Base-by-base conservation (phyloP, 2,888 invertebrate species). In the Pseudanteris insignis region DNA sequence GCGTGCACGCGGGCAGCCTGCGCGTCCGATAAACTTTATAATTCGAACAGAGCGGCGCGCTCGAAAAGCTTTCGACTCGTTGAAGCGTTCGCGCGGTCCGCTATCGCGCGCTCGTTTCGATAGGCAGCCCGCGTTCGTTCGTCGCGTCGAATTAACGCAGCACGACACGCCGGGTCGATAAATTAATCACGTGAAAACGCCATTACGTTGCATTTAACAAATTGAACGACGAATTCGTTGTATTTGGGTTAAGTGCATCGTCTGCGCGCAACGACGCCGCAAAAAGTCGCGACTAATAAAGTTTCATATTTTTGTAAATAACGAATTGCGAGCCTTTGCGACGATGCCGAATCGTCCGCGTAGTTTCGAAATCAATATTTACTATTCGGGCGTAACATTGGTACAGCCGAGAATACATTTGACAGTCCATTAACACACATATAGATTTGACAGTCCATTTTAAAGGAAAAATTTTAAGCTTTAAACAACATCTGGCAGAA, bases 351-450 rank as follows among this genome's bases (percentile, higher is more conserved):
- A 3, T 21, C 21, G 21, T 7, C 21, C 21, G 4, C 21, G 21
- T 21, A 5, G n/a, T 21, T 37, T 46, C 12, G n/a, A 25, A 53
- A 54, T 60, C 55, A 40, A 62, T 62, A 62, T 41, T 62, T 51
- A 50, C 57, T 47, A 57, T 61, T 55, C 46, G 55, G 7, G 7
- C n/a, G n/a, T n/a, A 55, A 59, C 41, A 46, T 40, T 12, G 24
- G 34, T 41, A 41, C 30, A 28, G 26, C 10, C 26, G 33, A 21
- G 26, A 29, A 34, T 13, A 46, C 9, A 36, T 38, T 44, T 38
- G 53, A 53, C 53, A 44, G 38, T 44, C 37, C 30, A 53, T 53
- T 53, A 53, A 44, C 44, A 37, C n/a, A n/a, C n/a, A n/a, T n/a
- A n/a, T n/a, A n/a, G n/a, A n/a, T n/a, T n/a, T n/a, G n/a, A n/a